Base-by-base conservation (phyloP, 2,888 invertebrate genomes). In the Cactoblastis cactorum region DNA sequence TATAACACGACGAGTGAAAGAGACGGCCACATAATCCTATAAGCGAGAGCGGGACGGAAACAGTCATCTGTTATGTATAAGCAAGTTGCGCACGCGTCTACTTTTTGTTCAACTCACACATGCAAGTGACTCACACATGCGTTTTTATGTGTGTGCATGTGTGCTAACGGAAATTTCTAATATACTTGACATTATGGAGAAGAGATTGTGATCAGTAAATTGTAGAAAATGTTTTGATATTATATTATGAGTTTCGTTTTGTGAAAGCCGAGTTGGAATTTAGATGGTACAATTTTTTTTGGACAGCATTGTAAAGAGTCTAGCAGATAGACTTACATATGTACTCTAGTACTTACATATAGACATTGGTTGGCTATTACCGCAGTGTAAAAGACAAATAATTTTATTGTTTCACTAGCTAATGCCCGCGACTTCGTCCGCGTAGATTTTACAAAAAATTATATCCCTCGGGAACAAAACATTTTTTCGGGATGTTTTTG, bases 81-180 rank as follows among this genome's bases (percentile, higher is more conserved):
- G 47, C 33, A 9, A 73, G 69, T 65, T 61, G 67, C 81, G 80
- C 83, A 74, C 74, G 80, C 77, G 79, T 66, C 69, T 62, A 24
- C 65, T 76, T 77, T 77, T 77, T 74, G 71, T 70, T 69, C 52
- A 66, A 69, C 74, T 15, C 74, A 71, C 73, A 69, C 78, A 69
- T 50, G 39, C 9, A 11, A 2, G 17, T 8, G 2, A 22, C 55
- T 17, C 53, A 54, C 58, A 58, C 61, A 59, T 53, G 37, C 41
- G n/a, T 57, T 24, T 38, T n/a, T 18, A 38, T 45, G 53, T 54
- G 49, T 54, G 56, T 64, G 62, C 53, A 48, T 55, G 52, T 61
- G 56, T 61, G 54, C 59, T 74, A 80, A 79, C 80, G 81, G 85
- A 83, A 81, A 77, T 77, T 80, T 83, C 82, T 82, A 78, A 79